phyloP scores from a whole-genome alignment of 2,888 invertebrate genomes.

The Girardia tigrina region DNA sequence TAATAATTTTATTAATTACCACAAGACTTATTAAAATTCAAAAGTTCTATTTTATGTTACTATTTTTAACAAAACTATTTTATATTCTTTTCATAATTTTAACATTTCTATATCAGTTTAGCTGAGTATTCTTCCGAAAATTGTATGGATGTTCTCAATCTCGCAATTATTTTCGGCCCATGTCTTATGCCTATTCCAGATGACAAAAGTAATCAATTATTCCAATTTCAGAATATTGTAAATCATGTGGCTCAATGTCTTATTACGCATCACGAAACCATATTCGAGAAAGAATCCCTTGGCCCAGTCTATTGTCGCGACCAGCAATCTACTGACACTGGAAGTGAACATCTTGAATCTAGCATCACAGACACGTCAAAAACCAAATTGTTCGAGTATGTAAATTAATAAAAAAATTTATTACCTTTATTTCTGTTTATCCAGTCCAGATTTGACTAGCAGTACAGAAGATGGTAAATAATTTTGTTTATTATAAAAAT shows the following conservation, averaged over 20 bases:
- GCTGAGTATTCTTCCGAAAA: neutral
- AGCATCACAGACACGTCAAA: neutral
- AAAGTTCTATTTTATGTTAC: too few relatives aligned
- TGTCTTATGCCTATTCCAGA: conserved; percentile 13
- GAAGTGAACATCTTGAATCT: neutral
- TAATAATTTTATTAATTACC: too few relatives aligned
- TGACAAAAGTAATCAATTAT: conserved; percentile 7
- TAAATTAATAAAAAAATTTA: too few relatives aligned
- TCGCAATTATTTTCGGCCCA: neutral
- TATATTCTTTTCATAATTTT: neutral
- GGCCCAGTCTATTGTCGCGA: neutral
- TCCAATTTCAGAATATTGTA: conserved; percentile 4
- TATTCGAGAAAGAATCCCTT: neutral
- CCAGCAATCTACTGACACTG: neutral
- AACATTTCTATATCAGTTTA: neutral
- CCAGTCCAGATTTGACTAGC: neutral
- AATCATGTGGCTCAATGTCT: conserved; percentile 12
- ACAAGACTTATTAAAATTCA: too few relatives aligned
- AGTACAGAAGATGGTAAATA: neutral
- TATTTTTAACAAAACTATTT: too few relatives aligned
- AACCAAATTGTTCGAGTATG: neutral
- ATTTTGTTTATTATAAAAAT: too few relatives aligned
- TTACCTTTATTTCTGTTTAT: neutral
- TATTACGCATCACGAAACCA: neutral
- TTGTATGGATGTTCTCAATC: conserved; percentile 1